A percentile compares a stretch with the other conserved stretches of the same genome.
Evolutionary conservation across 2,113 vertebrate species (phyloP).

Genomic region (Blennius ocellaris): DNA sequence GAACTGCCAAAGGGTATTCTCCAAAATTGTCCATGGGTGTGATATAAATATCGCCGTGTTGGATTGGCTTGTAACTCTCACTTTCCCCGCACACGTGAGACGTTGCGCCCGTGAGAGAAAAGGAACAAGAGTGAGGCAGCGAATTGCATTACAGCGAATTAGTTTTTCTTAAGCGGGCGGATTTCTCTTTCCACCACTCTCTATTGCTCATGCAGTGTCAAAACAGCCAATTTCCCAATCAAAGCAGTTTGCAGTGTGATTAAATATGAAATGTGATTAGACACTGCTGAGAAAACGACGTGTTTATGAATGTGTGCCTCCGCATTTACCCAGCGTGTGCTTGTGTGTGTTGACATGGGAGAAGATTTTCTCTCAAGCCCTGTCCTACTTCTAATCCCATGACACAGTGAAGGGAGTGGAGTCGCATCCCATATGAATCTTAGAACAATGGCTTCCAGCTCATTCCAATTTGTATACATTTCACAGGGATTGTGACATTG

Average conservation of each 20-base stretch:
- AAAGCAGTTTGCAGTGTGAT: conserved; percentile 49
- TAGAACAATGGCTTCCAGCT: too few species aligned
- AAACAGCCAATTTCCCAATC: conserved; percentile 54
- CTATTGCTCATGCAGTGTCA: not conserved
- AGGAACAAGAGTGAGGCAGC: not conserved
- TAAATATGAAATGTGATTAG: conserved; percentile 59
- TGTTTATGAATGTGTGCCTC: conserved; percentile 32
- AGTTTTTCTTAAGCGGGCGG: not conserved
- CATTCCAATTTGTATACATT: too few species aligned
- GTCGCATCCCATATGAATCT: too few species aligned
- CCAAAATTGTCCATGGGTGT: not conserved
- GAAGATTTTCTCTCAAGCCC: too few species aligned
- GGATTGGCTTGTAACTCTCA: conserved; percentile 2
- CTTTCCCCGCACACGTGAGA: conserved; percentile 20
- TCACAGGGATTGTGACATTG: too few species aligned
- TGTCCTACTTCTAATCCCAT: too few species aligned
- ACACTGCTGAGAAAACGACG: conserved; percentile 46
- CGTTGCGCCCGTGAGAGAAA: not conserved
- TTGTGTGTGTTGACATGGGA: not conserved
- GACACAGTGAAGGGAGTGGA: too few species aligned
- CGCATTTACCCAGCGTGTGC: conserved; percentile 8
- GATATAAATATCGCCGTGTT: conserved; percentile 31
- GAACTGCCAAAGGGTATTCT: not conserved
- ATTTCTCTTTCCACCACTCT: not conserved
- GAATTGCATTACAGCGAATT: conserved; percentile 23